Evolutionary conservation across 1,140 invertebrate species (phyloP), one percentile per base, ranked within the genome.

Genomic region (Drosophila sechellia): DNA sequence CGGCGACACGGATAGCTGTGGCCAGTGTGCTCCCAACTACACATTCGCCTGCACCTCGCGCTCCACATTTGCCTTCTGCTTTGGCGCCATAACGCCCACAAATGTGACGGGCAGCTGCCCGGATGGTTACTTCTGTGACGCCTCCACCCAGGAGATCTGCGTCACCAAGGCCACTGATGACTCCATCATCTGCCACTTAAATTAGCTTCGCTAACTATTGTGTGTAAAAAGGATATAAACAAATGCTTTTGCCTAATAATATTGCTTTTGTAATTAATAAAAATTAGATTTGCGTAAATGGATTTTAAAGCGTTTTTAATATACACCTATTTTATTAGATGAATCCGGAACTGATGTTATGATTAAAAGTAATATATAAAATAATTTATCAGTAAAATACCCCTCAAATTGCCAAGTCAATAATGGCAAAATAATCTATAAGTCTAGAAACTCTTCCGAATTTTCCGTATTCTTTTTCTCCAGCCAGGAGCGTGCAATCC

Each of bases 31-130:
- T 31, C 52, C 57, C 6, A 80, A 86, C 43, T 58, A 83, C 27
- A 74, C 76, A 0, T 91, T 91, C 31, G 81, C 90, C 8, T 92
- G 90, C 43, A 92, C 90, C 11, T 86, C 87, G 0, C 64, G 72
- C 1, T 78, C 56, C 6, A 92, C 90, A 3, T 92, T 92, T 39
- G 66, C 81, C 3, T 90, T 92, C 8, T 92, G 90, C 37, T 92
- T 86, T 46, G 90, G 90, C 4, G 80, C 90, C 31, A 59, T 60
- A 1, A 77, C 46, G 10, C 86, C 86, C 2, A 66, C 85, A 10
- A 68, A 60, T 34, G 77, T 81, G 6, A 90, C 64, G 5, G 85
- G 85, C 5, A 79, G 48, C 50, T 90, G 85, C 13, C 85, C 85
- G 4, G 22, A 39, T 2, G 75, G 71, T n/a, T 52, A 55, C 12